Evolutionary conservation across 2,888 invertebrate species (phyloP), one percentile per base, ranked within the genome.

Genomic region (Monopis laevigella): DNA sequence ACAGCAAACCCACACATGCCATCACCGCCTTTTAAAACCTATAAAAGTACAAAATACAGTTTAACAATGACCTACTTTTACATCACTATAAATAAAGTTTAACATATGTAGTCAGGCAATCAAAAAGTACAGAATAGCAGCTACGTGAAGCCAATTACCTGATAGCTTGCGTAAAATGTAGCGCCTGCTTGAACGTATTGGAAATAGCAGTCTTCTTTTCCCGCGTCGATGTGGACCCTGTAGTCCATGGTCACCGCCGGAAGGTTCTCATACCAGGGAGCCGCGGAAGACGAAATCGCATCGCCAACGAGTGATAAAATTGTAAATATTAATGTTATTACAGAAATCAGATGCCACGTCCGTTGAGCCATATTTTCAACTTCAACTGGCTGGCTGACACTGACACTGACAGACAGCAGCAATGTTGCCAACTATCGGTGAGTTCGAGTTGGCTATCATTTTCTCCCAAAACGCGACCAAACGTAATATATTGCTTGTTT

Each of bases 241-340:
- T 97, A 97, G 63, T 96, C 96, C 90, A 96, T 94, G 2, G 94
- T 93, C 21, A 95, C 93, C 7, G 96, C 96, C 8, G 96, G 96
- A 43, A 92, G 71, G 51, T 88, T 88, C 67, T 93, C 93, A 65
- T 92, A 92, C 92, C 92, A 92, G 62, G 90, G 90, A 52, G 84
- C 81, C 26, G 85, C 83, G 10, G 84, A 65, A 48, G 84, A 59
- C 4, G 84, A 69, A 46, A 83, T 59, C 51, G 70, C 77, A 68
- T 80, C 73, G 24, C 74, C 73, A 40, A 67, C 74, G 27, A 70
- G 62, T 67, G 75, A 74, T 72, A 78, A 75, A 69, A 77, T 57
- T 43, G 74, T 75, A 74, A 80, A 77, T 71, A 80, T 60, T 58
- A 72, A 45, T 44, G 65, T 56, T 65, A 80, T 47, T 56, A 72